Evolutionary conservation across 2,888 invertebrate genomes (phyloP), one percentile per base, ranked within the genome.

Genomic region (Drosophila emarginata): DNA sequence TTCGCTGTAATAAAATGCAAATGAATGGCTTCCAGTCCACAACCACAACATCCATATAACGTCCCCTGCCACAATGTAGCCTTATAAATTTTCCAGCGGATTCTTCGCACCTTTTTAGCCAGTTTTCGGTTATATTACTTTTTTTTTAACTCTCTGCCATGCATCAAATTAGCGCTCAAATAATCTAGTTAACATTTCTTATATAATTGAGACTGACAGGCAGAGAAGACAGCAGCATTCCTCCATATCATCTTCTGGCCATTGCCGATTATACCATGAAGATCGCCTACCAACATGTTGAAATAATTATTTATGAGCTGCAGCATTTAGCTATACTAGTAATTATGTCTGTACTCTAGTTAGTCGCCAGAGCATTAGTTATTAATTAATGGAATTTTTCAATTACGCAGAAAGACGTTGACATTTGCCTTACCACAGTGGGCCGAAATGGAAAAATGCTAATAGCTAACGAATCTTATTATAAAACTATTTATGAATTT

Each of bases 1-100:
- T 63, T 59, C 50, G 77, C 68, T 67, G 81, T 77, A 78, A 88
- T 88, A 88, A 88, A 84, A 84, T 88, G 84, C 78, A 88, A 84
- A 84, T 88, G 78, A 84, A 88, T 84, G 84, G 68, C 70, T 72
- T 74, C 57, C 61, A 73, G 75, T 45, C 45, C 40, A 45, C 18
- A 45, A 9, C 18, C 40, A 45, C 40, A 32, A 9, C 32, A 32
- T 39, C 21, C 37, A 11, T 6, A 26, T 45, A 7, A 1, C 32
- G 9, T 32, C 9, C 26, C 54, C 60, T 59, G 60, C 53, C 63
- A 56, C 56, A 64, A 65, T 32, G 64, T 64, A 57, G 32, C 71
- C 53, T 69, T 60, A 87, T 84, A 82, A 78, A 80, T 85, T 85
- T 82, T 45, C 37, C 37, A 61, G 63, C 66, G 76, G 76, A 78